Evolutionary conservation across 2,113 vertebrate genomes (phyloP).

Genomic region (Laterallus jamaicensis): DNA sequence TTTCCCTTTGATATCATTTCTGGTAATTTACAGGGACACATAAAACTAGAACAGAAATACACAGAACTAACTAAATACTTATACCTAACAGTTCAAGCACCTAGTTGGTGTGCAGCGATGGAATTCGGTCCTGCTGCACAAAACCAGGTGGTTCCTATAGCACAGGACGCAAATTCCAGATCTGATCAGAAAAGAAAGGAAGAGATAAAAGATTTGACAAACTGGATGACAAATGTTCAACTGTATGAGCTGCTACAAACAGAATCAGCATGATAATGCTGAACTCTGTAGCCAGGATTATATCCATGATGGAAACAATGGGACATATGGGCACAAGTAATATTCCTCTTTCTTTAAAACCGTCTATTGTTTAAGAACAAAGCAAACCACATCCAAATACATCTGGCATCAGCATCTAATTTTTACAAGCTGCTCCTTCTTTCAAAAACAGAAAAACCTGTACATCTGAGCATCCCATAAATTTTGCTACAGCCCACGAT

Average conservation of each 20-base stretch:
- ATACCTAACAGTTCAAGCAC: background rate
- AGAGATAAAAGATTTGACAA: constrained; percentile 16
- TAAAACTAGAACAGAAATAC: background rate
- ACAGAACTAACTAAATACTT: background rate
- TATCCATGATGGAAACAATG: constrained; percentile 2
- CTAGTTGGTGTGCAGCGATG: background rate
- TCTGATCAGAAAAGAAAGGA: background rate
- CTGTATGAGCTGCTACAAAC: background rate
- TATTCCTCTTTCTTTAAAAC: constrained; percentile 34
- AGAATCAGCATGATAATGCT: constrained; percentile 35
- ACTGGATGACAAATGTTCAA: constrained; percentile 9
- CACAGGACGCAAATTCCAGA: background rate
- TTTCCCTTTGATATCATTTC: background rate
- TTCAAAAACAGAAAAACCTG: background rate
- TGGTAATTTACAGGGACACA: background rate
- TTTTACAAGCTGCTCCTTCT: constrained; percentile 14
- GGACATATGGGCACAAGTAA: constrained; percentile 54
- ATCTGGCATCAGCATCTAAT: constrained; percentile 45
- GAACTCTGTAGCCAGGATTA: constrained; percentile 3
- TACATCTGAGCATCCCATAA: background rate
- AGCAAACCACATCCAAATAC: constrained; percentile 61
- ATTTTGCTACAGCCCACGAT: background rate
- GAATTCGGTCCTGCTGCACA: background rate
- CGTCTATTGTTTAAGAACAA: constrained; percentile 58
- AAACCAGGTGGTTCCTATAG: background rate